Conservation (phyloP, 2,888 invertebrate species). For the Amorpha juglandis region DNA sequence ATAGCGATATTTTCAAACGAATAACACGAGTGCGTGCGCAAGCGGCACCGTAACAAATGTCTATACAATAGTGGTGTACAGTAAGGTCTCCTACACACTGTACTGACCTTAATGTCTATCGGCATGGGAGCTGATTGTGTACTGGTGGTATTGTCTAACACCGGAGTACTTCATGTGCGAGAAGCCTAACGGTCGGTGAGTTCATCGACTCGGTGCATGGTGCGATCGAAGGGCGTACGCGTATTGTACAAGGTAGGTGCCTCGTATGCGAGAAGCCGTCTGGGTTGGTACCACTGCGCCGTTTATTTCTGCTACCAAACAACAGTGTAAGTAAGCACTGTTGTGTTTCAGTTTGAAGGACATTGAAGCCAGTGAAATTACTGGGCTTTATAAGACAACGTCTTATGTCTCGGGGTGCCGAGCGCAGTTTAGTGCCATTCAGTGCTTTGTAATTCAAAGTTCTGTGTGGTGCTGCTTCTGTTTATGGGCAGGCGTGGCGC, state of each 20-base stretch:
- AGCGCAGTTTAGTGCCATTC: too few species aligned
- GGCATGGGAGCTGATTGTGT: constrained; percentile 8
- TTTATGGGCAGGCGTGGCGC: too few species aligned
- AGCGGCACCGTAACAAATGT: constrained; percentile 17
- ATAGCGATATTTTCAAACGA: not conserved
- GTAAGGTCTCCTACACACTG: constrained; percentile 21
- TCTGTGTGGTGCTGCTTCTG: too few species aligned
- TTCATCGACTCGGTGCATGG: constrained; percentile 24
- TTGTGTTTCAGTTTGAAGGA: too few species aligned
- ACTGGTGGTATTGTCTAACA: constrained; percentile 11
- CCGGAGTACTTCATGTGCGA: constrained; percentile 7
- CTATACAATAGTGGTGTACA: not conserved
- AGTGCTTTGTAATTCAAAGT: too few species aligned
- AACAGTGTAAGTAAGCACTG: too few species aligned
- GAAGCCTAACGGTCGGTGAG: constrained; percentile 19
- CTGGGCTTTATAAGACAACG: too few species aligned
- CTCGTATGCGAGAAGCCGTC: too few species aligned
- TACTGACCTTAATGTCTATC: constrained; percentile 25
- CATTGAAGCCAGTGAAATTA: too few species aligned
- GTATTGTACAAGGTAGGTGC: not conserved
- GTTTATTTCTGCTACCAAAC: too few species aligned
- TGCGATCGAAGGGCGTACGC: not conserved
- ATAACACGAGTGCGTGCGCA: constrained; percentile 25
- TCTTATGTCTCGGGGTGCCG: too few species aligned
- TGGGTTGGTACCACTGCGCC: too few species aligned